A percentile compares a stretch with the other conserved stretches of the same genome.
Conservation (phyloP, 1,140 invertebrate genomes). For the Heliconius hermathena region DNA sequence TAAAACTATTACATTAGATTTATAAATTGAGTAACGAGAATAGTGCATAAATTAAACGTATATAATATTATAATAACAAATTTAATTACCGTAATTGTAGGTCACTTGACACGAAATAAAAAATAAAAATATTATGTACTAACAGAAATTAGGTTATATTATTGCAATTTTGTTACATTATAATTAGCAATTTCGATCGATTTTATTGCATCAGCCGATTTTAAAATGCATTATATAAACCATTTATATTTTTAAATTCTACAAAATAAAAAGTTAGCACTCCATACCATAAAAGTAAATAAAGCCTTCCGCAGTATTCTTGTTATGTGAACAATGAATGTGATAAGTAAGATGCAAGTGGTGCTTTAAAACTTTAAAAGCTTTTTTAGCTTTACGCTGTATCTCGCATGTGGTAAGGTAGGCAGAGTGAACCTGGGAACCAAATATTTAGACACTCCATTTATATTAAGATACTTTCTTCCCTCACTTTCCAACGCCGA, state of each 20-base stretch:
- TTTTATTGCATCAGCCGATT: conserved; percentile 26
- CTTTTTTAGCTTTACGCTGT: neutral
- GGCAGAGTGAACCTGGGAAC: too few species aligned
- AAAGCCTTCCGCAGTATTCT: neutral
- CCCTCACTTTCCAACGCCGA: too few species aligned
- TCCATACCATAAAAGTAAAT: neutral
- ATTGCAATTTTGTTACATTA: conserved; percentile 32
- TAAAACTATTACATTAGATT: neutral
- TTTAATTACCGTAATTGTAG: conserved; percentile 13
- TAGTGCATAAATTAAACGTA: neutral
- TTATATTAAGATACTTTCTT: too few species aligned
- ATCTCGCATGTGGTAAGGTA: neutral
- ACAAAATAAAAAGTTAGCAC: neutral
- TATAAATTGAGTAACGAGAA: neutral
- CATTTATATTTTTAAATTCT: neutral
- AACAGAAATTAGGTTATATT: conserved; percentile 16
- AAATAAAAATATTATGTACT: conserved; percentile 18
- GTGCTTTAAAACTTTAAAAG: neutral
- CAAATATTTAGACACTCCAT: too few species aligned
- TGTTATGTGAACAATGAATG: neutral
- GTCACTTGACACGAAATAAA: conserved; percentile 5
- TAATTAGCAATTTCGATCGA: conserved; percentile 28
- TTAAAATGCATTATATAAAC: conserved; percentile 30
- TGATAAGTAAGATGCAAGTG: neutral
- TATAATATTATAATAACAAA: neutral